Conservation (phyloP, 2,888 invertebrate species). For the Siphlonurus alternatus region DNA sequence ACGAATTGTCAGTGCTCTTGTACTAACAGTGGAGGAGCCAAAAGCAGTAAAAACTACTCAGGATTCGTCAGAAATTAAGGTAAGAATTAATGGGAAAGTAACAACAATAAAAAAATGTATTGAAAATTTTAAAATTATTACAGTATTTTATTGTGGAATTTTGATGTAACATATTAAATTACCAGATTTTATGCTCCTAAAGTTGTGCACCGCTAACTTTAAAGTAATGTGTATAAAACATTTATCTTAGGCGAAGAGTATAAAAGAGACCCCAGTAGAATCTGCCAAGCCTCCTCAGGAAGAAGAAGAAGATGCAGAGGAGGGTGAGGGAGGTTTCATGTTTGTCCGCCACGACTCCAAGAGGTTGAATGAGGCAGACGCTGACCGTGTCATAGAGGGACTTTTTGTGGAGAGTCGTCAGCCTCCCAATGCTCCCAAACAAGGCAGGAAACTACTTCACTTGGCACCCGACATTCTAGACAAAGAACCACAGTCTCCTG, state of each 20-base stretch:
- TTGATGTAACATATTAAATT: no score
- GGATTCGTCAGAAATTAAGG: no score
- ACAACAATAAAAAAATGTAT: no score
- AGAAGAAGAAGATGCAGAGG: background rate
- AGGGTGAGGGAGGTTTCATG: slow-evolving; percentile 9
- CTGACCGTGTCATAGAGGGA: slow-evolving; percentile 18
- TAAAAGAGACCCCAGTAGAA: background rate
- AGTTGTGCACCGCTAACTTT: no score
- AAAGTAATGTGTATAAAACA: no score
- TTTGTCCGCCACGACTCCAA: slow-evolving; percentile 13
- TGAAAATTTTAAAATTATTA: no score
- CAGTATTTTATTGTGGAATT: no score
- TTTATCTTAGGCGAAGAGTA: background rate
- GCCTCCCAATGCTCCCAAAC: slow-evolving; percentile 10
- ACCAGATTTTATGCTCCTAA: no score
- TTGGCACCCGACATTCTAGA: background rate
- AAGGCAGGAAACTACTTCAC: background rate
- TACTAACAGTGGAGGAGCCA: no score
- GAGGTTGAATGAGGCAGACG: slow-evolving; percentile 13
- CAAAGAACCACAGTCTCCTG: background rate
- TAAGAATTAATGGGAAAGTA: no score
- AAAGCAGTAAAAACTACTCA: no score
- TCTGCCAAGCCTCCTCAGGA: background rate
- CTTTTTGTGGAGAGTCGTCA: slow-evolving; percentile 19
- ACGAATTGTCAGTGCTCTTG: slow-evolving; percentile 19